Percentiles rank a stretch among this genome's conserved stretches.
phyloP scores from a whole-genome alignment of 2,113 vertebrate species.

The Halichoeres trimaculatus region DNA sequence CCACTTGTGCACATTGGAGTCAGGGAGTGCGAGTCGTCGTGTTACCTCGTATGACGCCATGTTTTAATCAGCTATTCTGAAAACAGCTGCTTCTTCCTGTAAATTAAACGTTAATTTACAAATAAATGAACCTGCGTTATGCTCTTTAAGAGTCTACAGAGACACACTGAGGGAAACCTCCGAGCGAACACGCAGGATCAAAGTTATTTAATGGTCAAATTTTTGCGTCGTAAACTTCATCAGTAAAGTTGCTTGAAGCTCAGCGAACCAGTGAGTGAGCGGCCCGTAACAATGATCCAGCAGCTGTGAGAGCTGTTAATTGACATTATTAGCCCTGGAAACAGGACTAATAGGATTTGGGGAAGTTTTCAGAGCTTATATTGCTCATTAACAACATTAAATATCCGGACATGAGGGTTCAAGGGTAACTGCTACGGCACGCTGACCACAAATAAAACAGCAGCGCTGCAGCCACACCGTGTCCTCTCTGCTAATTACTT shows the following conservation, averaged over 20 bases:
- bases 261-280: neutral
- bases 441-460: constrained; percentile 1
- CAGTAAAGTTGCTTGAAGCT: constrained; percentile 1
- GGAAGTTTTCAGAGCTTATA: neutral
- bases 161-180: no score
- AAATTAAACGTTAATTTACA: no score
- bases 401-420: neutral
- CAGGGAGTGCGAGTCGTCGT: no score
- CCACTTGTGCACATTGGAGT: no score
- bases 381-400: neutral
- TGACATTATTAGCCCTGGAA: neutral
- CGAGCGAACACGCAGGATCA: no score
- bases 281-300: neutral
- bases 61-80: no score
- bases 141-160: no score
- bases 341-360: neutral
- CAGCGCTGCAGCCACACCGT: neutral
- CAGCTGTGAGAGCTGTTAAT: neutral
- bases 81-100: no score
- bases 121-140: no score
- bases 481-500: constrained; percentile 20
- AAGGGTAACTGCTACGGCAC: constrained; percentile 9
- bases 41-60: no score
- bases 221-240: neutral
- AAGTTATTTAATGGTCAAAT: no score